Evolutionary conservation across 2,797 vertebrate genomes (phyloP).

Genomic region (Chaunax sp.): DNA sequence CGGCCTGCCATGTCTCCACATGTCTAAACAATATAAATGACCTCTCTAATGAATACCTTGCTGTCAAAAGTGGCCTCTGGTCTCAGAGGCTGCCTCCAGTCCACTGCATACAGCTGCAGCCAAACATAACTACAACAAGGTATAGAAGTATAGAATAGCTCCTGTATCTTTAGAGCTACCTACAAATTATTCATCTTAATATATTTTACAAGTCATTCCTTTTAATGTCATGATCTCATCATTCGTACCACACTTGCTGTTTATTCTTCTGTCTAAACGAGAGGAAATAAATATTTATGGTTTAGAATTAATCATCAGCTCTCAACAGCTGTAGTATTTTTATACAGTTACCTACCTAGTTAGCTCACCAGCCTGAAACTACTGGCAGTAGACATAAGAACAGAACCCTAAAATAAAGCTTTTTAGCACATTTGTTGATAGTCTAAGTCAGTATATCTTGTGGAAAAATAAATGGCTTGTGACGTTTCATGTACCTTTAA

Average conservation of each 20-base stretch:
- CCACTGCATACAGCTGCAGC: too few relatives aligned
- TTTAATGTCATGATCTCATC: background rate
- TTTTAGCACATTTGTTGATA: background rate
- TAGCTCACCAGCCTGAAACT: background rate
- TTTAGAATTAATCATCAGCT: background rate
- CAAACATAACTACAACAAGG: too few relatives aligned
- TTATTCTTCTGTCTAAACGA: slow-evolving; percentile 11
- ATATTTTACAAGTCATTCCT: too few relatives aligned
- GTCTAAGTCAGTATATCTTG: background rate
- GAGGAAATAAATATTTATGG: slow-evolving; percentile 12
- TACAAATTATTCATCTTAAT: too few relatives aligned
- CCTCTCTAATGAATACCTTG: too few relatives aligned
- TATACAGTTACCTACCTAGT: background rate
- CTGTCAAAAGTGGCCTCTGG: too few relatives aligned
- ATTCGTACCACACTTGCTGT: background rate
- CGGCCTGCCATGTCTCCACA: too few relatives aligned
- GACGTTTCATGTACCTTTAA: background rate
- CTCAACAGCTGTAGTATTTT: background rate
- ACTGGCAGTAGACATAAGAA: background rate
- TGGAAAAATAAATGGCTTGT: background rate
- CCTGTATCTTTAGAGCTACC: too few relatives aligned
- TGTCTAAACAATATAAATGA: too few relatives aligned
- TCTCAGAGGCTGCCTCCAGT: too few relatives aligned
- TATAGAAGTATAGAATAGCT: too few relatives aligned
- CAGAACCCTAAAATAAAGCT: background rate